Evolutionary conservation across 2,113 vertebrate genomes (phyloP).

Genomic region (Passer domesticus): DNA sequence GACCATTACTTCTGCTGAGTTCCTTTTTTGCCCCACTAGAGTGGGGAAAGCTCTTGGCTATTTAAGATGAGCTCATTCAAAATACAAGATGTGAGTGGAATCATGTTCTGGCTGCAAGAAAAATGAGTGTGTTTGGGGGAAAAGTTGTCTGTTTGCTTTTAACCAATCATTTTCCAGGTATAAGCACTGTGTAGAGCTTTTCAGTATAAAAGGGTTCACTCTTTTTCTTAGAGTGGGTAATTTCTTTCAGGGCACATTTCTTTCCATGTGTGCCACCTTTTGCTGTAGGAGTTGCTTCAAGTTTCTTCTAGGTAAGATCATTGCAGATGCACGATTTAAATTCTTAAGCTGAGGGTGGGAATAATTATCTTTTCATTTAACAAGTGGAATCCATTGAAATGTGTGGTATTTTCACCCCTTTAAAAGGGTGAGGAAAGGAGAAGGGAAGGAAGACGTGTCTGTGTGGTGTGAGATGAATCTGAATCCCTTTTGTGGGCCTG

Average conservation of each 20-base stretch:
- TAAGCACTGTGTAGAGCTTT: not conserved
- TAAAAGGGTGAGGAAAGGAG: not conserved
- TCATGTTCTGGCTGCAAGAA: not conserved
- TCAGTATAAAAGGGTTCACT: not conserved
- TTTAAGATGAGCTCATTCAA: not conserved
- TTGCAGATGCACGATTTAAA: not conserved
- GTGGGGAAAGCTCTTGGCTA: not conserved
- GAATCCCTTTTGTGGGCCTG: not conserved
- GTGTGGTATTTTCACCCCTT: not conserved
- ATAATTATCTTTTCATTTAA: not conserved
- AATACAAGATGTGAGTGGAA: not conserved
- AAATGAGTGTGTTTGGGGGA: not conserved
- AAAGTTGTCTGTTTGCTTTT: not conserved
- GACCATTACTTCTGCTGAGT: not conserved
- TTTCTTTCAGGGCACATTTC: not conserved
- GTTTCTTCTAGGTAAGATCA: not conserved
- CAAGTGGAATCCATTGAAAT: not conserved
- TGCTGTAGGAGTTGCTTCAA: not conserved
- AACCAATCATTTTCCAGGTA: not conserved
- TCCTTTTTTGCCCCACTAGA: not conserved
- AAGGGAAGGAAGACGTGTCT: not conserved
- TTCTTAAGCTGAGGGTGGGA: not conserved
- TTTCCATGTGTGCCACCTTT: not conserved
- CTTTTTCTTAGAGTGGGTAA: not conserved
- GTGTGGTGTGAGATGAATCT: not conserved